phyloP scores from a whole-genome alignment of 2,888 invertebrate genomes.

The Diadegma fenestrale region DNA sequence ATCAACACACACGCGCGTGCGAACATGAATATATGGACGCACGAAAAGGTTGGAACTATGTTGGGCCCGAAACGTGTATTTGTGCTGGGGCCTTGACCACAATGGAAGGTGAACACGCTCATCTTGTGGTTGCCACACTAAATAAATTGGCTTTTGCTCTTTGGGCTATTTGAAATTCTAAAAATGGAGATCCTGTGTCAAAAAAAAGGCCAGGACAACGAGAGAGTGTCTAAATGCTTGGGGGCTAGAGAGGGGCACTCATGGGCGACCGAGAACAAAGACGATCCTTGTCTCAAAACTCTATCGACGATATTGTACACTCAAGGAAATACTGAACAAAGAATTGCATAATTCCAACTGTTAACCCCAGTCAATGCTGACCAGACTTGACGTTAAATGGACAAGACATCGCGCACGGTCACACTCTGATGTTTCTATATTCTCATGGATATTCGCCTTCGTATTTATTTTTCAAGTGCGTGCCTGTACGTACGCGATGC shows the following conservation, averaged over 20 bases:
- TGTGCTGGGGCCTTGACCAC: conserved; percentile 58
- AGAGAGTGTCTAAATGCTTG: conserved; percentile 22
- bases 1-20: neutral
- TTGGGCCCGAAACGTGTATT: conserved; percentile 35
- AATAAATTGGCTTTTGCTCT: conserved; percentile 52
- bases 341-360: conserved; percentile 59
- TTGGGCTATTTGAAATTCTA: conserved; percentile 11
- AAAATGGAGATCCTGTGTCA: conserved; percentile 24
- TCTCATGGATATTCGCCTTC: neutral
- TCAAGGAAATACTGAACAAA: conserved; percentile 15
- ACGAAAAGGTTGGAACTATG: conserved; percentile 1
- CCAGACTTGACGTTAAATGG: conserved; percentile 37
- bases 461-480: neutral
- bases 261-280: conserved; percentile 59
- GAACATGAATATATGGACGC: neutral
- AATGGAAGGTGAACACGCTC: conserved; percentile 65
- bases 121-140: conserved; percentile 53
- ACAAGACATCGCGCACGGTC: conserved; percentile 34
- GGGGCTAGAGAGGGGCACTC: neutral
- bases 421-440: conserved; percentile 11
- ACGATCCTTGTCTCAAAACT: conserved; percentile 43
- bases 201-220: conserved; percentile 21
- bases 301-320: conserved; percentile 9
- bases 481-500: neutral
- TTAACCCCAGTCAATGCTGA: conserved; percentile 9